Evolutionary conservation across 2,113 vertebrate genomes (phyloP).

Genomic region (Saimiri boliviensis): DNA sequence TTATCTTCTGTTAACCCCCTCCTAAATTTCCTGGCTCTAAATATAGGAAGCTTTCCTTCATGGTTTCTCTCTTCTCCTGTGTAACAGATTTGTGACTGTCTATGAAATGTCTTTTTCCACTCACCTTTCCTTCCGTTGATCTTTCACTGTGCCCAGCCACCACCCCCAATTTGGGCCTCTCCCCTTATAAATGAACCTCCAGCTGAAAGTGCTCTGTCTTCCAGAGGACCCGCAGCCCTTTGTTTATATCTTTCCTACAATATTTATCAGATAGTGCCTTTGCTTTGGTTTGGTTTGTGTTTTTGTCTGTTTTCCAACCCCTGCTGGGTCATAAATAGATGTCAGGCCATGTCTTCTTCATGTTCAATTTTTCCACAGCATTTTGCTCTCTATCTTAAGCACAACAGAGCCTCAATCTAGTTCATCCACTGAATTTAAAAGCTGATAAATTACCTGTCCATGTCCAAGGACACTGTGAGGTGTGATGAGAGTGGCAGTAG

Average conservation of each 20-base stretch:
- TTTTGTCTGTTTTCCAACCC: background rate
- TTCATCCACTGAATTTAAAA: slow-evolving; percentile 41
- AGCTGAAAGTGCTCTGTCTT: background rate
- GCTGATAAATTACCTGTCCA: background rate
- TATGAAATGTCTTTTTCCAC: background rate
- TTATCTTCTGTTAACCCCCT: background rate
- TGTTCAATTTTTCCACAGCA: background rate
- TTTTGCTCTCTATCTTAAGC: background rate
- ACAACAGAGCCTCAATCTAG: background rate
- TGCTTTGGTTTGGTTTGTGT: background rate
- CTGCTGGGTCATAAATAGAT: background rate
- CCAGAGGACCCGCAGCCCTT: background rate
- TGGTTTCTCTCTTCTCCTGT: fast-evolving
- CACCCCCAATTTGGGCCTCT: background rate
- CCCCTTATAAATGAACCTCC: background rate
- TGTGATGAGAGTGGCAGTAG: background rate
- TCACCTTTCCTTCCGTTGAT: background rate
- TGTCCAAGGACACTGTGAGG: background rate
- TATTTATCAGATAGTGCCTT: slow-evolving; percentile 17
- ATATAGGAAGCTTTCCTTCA: background rate
- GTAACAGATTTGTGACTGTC: background rate
- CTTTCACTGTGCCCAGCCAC: background rate
- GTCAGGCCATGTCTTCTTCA: slow-evolving; percentile 12
- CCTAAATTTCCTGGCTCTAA: background rate
- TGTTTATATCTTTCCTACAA: background rate